Percentiles rank a stretch among this genome's conserved stretches.
Conservation (phyloP, 2,113 vertebrate genomes). For the Vimba vimba region DNA sequence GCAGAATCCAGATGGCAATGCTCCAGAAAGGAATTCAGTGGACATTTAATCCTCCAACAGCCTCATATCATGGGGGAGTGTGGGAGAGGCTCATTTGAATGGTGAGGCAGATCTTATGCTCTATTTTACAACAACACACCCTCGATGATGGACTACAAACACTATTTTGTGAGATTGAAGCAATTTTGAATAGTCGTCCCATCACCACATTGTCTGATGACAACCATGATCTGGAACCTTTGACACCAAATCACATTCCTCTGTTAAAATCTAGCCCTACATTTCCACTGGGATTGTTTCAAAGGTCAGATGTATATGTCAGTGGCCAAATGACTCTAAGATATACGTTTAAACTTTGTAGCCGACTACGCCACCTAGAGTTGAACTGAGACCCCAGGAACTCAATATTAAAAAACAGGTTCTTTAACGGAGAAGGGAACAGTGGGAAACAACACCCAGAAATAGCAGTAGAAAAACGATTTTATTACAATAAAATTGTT, state of each 20-base stretch:
- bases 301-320: conserved; percentile 1
- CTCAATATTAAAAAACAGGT: too few relatives aligned
- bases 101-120: not conserved
- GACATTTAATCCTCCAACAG: not conserved
- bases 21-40: not conserved
- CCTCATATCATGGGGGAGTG: not conserved
- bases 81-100: not conserved
- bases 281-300: conserved; percentile 26
- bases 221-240: conserved; percentile 33
- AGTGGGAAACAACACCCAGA: too few relatives aligned
- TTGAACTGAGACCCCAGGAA: too few relatives aligned
- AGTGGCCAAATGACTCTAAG: too few relatives aligned
- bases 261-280: not conserved
- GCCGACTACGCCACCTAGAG: too few relatives aligned
- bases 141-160: not conserved
- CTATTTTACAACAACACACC: not conserved
- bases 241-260: conserved; percentile 41
- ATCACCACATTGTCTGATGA: not conserved
- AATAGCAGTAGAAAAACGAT: too few relatives aligned
- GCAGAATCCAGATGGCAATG: not conserved
- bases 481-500: too few relatives aligned
- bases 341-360: too few relatives aligned
- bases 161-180: too few relatives aligned
- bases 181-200: too few relatives aligned
- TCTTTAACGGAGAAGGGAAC: too few relatives aligned